Conservation (phyloP, 1,140 invertebrate species). For the Leptinotarsa undecemlineata region DNA sequence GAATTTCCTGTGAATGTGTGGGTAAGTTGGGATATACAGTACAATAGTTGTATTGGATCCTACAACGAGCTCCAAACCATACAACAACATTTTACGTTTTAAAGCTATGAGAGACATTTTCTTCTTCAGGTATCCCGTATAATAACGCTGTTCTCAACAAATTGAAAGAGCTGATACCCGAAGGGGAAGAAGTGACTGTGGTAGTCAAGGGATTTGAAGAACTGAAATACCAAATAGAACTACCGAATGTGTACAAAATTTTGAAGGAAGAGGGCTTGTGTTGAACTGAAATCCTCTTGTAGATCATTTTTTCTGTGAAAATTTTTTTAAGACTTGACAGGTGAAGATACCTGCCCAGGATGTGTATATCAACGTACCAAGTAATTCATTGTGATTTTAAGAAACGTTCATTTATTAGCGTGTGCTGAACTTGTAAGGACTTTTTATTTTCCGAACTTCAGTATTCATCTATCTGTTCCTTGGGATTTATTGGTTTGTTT, state of each 20-base stretch:
- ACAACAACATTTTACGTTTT: background rate
- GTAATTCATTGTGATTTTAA: too few relatives aligned
- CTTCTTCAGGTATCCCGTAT: conserved; percentile 30
- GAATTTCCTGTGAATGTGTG: conserved; percentile 23
- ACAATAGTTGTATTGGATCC: too few relatives aligned
- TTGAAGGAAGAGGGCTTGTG: conserved; percentile 15
- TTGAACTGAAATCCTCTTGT: background rate
- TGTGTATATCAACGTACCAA: too few relatives aligned
- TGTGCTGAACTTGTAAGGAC: too few relatives aligned
- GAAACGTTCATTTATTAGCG: too few relatives aligned
- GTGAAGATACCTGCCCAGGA: too few relatives aligned
- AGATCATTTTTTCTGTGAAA: background rate
- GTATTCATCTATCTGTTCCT: too few relatives aligned
- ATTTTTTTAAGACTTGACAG: background rate
- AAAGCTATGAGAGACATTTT: background rate
- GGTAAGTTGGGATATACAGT: conserved; percentile 21
- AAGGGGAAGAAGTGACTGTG: conserved; percentile 23
- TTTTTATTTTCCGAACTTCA: too few relatives aligned
- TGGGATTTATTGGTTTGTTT: too few relatives aligned
- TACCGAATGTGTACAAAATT: conserved; percentile 27
- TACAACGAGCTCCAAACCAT: background rate
- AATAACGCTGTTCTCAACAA: conserved; percentile 14
- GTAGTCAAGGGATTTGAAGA: conserved; percentile 30
- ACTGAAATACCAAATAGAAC: conserved; percentile 30
- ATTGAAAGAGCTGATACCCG: conserved; percentile 30